These are phyloP conservation scores for Stomorhina lunata DNA, from an alignment of 2,888 invertebrate species.

Conservation along the genomic window DNA sequence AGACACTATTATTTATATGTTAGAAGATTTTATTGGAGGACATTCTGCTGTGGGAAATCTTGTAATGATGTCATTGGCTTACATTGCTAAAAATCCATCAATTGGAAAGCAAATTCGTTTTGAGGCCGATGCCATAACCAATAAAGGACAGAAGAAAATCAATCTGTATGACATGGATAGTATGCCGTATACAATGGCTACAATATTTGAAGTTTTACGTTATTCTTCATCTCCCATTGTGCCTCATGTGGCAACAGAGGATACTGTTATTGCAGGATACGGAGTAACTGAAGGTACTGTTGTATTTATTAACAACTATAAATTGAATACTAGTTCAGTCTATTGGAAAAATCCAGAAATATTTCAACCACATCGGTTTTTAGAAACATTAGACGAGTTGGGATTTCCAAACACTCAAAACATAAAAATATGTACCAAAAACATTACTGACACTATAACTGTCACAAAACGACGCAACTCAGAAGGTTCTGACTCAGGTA, in stretches of 20 bases:
- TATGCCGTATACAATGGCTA: slow-evolving; percentile 91
- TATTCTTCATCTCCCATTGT: slow-evolving; percentile 93
- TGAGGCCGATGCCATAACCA: slow-evolving; percentile 85
- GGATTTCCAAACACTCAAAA: background rate
- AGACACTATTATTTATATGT: slow-evolving; percentile 89
- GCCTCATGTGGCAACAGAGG: slow-evolving; percentile 91
- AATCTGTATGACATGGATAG: slow-evolving; percentile 84
- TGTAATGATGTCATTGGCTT: slow-evolving; percentile 87
- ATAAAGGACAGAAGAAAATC: slow-evolving; percentile 81
- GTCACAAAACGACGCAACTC: slow-evolving; percentile 77
- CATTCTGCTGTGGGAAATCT: slow-evolving; percentile 93
- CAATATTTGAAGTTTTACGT: slow-evolving; percentile 89
- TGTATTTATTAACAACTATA: slow-evolving; percentile 91
- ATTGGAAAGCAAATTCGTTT: slow-evolving; percentile 84
- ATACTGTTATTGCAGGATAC: slow-evolving; percentile 86
- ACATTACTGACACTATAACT: background rate
- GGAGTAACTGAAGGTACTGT: slow-evolving; percentile 88
- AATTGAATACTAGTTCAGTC: slow-evolving; percentile 86
- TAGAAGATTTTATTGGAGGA: slow-evolving; percentile 93
- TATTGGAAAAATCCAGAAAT: slow-evolving; percentile 87
- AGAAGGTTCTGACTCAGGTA: slow-evolving; percentile 81
- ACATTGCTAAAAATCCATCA: slow-evolving; percentile 84
- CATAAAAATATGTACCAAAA: background rate
- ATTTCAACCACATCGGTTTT: slow-evolving; percentile 89
- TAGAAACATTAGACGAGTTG: slow-evolving; percentile 75